Conservation (phyloP, 2,113 vertebrate species). For the Chaenocephalus aceratus region DNA sequence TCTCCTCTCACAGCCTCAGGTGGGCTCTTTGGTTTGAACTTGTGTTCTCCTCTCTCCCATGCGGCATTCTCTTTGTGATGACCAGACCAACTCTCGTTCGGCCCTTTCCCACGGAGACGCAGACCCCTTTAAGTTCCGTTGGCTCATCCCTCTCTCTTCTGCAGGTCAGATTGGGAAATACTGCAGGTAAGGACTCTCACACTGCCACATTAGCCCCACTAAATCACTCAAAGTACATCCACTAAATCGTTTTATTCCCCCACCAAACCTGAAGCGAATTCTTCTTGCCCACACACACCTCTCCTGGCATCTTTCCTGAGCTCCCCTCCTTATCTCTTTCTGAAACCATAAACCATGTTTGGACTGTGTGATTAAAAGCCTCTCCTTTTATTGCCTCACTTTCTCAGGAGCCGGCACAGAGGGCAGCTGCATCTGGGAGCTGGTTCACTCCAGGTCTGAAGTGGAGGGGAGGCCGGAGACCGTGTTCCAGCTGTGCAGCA, state of each 20-base stretch:
- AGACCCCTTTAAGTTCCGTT: slow-evolving; percentile 96
- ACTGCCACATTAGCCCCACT: slow-evolving; percentile 11
- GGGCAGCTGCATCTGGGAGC: slow-evolving; percentile 93
- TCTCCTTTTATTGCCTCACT: slow-evolving; percentile 41
- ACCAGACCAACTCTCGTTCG: slow-evolving; percentile 85
- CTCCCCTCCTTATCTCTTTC: slow-evolving; percentile 32
- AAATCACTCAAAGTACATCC: slow-evolving; percentile 62
- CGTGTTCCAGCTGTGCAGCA: slow-evolving; percentile 94
- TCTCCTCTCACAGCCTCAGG: slow-evolving; percentile 11
- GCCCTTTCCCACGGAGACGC: slow-evolving; percentile 88
- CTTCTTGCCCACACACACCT: slow-evolving; percentile 12
- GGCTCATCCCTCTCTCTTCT: slow-evolving; percentile 96
- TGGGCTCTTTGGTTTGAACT: slow-evolving; percentile 2
- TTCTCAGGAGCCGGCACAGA: slow-evolving; percentile 85
- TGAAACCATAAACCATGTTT: slow-evolving; percentile 68
- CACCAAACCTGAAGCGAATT: slow-evolving; percentile 32
- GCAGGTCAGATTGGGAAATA: slow-evolving; percentile 93
- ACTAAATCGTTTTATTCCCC: slow-evolving; percentile 45
- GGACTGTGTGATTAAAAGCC: slow-evolving; percentile 60
- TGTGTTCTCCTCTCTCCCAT: background rate
- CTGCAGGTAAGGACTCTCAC: slow-evolving; percentile 87
- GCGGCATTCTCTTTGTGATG: slow-evolving; percentile 19
- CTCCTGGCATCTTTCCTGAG: slow-evolving; percentile 36
- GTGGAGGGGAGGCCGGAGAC: slow-evolving; percentile 95
- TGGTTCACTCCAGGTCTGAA: slow-evolving; percentile 96